A percentile compares a stretch with the other conserved stretches of the same genome.
These are phyloP conservation scores for Eulemur macaco DNA, from an alignment of 2,113 vertebrate genomes.

Conservation along the genomic window DNA sequence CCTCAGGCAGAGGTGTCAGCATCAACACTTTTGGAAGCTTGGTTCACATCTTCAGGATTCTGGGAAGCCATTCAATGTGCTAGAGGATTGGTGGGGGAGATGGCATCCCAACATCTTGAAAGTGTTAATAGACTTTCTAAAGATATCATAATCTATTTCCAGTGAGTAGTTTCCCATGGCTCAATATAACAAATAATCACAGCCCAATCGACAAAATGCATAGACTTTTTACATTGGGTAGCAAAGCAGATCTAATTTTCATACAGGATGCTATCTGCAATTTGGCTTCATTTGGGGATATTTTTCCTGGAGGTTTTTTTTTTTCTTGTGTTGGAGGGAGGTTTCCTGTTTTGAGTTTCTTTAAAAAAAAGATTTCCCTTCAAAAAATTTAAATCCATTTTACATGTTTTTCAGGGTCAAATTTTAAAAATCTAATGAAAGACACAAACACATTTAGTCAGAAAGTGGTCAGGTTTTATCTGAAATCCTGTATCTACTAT, in stretches of 20 bases:
- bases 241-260: constrained; percentile 34
- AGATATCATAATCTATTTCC: constrained; percentile 25
- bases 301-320: constrained; percentile 8
- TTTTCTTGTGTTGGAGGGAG: background rate
- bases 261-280: background rate
- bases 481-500: constrained; percentile 18
- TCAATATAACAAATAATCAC: constrained; percentile 36
- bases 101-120: background rate
- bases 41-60: background rate
- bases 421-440: constrained; percentile 42
- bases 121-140: constrained; percentile 38
- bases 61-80: background rate
- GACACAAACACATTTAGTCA: constrained; percentile 12
- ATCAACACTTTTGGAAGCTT: background rate
- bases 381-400: background rate
- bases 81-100: constrained; percentile 20
- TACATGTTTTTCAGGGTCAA: background rate
- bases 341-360: background rate
- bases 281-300: background rate
- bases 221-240: background rate
- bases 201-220: background rate
- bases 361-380: constrained; percentile 13
- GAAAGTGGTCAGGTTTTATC: constrained; percentile 33
- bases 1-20: background rate
- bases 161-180: constrained; percentile 12